A percentile compares a stretch with the other conserved stretches of the same genome.
phyloP scores from a whole-genome alignment of 2,888 invertebrate species.

The Tryphoninae sp. region DNA sequence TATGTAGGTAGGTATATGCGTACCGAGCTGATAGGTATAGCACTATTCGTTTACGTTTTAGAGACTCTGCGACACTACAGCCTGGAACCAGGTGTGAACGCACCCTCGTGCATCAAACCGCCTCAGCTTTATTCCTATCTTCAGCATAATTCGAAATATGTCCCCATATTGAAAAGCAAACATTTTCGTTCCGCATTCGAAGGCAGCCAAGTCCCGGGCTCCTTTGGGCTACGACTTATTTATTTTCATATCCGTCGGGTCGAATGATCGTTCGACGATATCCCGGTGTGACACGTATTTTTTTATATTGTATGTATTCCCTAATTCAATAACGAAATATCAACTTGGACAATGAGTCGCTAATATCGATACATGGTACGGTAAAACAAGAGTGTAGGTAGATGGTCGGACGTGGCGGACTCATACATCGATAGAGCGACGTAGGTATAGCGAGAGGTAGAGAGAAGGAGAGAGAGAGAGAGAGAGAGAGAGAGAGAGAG shows the following conservation, averaged over 20 bases:
- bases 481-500: background rate
- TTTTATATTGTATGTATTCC: too few relatives aligned
- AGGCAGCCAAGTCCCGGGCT: background rate
- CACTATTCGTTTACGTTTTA: conserved; percentile 22
- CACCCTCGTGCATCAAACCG: background rate
- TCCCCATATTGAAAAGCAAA: conserved; percentile 43
- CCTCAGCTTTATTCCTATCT: background rate
- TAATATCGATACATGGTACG: too few relatives aligned
- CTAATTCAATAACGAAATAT: too few relatives aligned
- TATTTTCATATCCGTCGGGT: conserved; percentile 57
- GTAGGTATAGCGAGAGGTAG: background rate
- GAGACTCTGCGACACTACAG: background rate
- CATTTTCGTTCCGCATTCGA: conserved; percentile 46
- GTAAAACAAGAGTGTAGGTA: too few relatives aligned
- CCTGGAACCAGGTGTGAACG: conserved; percentile 56
- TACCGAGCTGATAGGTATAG: conserved; percentile 2
- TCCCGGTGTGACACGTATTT: too few relatives aligned
- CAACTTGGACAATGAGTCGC: too few relatives aligned
- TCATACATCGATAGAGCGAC: background rate
- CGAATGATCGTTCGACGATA: too few relatives aligned
- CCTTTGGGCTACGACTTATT: conserved; percentile 34
- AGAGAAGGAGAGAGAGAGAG: background rate
- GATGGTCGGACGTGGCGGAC: too few relatives aligned
- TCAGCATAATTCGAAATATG: conserved; percentile 19
- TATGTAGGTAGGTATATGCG: background rate